Base-by-base conservation (phyloP, 2,888 invertebrate species). In the Falcaria lacertinaria region DNA sequence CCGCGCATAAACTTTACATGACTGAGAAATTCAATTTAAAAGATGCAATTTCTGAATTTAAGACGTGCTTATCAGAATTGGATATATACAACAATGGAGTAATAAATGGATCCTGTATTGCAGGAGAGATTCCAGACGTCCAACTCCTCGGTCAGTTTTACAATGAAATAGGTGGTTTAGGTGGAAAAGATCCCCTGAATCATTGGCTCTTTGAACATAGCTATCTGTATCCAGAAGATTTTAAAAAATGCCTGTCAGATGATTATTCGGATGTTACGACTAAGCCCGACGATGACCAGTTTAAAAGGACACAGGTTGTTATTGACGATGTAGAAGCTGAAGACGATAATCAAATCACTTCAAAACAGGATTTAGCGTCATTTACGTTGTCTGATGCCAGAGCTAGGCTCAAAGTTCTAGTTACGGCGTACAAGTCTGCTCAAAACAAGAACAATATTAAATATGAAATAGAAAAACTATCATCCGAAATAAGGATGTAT, bases 131-230 rank as follows among this genome's bases (percentile, higher is more conserved):
- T 25, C 54, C 54, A 6, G 66, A 67, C 44, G 45, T 65, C 33
- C 1, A 33, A 15, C 28, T 52, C 13, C 51, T 81, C 1, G 39
- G 13, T 0, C 6, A 47, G 15, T 67, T 56, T 48, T 79, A 76
- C 42, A 25, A 42, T 2, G 34, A 39, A 11, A 17, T 7, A 2
- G 28, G 47, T 15, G 32, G 39, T 15, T 28, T 11, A 28, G 28
- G 28, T 11, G n/a, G 33, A 4, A 4, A 45, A 22, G 72, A 75
- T 46, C 67, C 69, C 0, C 56, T 84, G 44, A 48, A 45, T 15
- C 44, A 57, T 38, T 84, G 84, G 84, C 64, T 84, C 35, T 80
- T 83, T 57, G 74, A 77, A 48, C 37, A 64, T 28, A 35, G 17
- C 28, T 35, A 15, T 15, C 33, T 58, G 14, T 65, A 61, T 45